Evolutionary conservation across 2,113 vertebrate species (phyloP).

Genomic region (Xiphorhynchus elegans): DNA sequence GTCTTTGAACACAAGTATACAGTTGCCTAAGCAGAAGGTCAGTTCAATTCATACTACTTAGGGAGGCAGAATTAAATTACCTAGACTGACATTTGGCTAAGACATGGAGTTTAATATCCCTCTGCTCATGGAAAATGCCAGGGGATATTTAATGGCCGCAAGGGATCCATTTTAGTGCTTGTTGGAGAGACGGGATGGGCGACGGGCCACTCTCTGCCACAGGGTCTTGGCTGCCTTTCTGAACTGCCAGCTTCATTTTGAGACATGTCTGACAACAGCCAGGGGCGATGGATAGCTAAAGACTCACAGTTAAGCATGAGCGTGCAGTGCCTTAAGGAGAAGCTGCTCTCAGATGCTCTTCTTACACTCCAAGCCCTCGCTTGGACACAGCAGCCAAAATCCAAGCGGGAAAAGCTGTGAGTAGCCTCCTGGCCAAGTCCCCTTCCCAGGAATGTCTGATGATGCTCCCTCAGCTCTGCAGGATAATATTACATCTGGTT

Average conservation of each 20-base stretch:
- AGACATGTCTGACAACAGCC: neutral
- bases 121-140: conserved; percentile 60
- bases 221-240: conserved; percentile 1
- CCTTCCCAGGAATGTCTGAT: conserved; percentile 47
- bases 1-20: conserved; percentile 2
- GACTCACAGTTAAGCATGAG: accelerated
- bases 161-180: conserved; percentile 12
- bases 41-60: conserved; percentile 67
- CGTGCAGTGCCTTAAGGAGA: neutral
- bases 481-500: conserved; percentile 62
- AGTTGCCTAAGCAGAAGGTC: conserved; percentile 63
- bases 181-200: neutral
- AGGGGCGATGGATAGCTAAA: neutral
- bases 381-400: neutral
- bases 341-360: neutral
- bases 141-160: conserved; percentile 33
- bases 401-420: neutral
- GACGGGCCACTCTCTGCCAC: accelerated
- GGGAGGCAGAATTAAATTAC: conserved; percentile 65
- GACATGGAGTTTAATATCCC: conserved; percentile 63
- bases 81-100: conserved; percentile 68
- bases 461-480: conserved; percentile 33
- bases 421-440: conserved; percentile 2
- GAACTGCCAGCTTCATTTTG: neutral
- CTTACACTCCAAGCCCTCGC: neutral